Evolutionary conservation across 2,797 vertebrate genomes (phyloP), one percentile per base, ranked within the genome.

Genomic region (Fratercula arctica): DNA sequence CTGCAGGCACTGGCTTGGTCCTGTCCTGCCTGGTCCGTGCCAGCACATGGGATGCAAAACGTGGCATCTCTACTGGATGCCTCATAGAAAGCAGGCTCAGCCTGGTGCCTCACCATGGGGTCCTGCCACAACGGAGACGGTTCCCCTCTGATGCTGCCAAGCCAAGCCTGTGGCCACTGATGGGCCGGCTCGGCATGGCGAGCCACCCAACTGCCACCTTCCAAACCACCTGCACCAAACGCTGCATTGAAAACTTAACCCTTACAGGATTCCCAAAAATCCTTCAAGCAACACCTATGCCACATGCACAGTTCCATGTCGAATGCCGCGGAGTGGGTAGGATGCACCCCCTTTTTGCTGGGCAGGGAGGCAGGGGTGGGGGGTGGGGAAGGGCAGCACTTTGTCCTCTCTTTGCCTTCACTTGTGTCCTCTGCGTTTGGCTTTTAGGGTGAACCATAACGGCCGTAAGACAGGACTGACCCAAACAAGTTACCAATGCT

Each of bases 241-340:
- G 2, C 17, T 10, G 25, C 21, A 4, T 17, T 3, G 2, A 50
- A 48, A 59, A 39, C 29, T 59, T 28, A 31, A n/a, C 37, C 21
- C 45, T 39, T 35, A 41, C 0, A 28, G 1, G 2, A 14, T 11
- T 54, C 25, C 46, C 15, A 0, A 20, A 53, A 41, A 1, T 29
- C 43, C 74, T 24, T 7, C 51, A 5, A 31, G 50, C 29, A 13
- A 13, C 1, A 7, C 46, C 41, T 7, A 4, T 0, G 4, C 63
- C 29, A 4, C 19, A 2, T 3, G 37, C 4, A 4, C 5, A 1
- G 2, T 46, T 54, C 41, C 41, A 8, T 4, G 13, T 10, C 4
- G 7, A 37, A 13, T 16, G 51, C 24, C 2, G 1, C 0, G 1
- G 63, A 29, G 37, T 5, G 11, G 16, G 31, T 7, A 15, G 82